phyloP scores from a whole-genome alignment of 1,140 invertebrate species.

The Bilobella aurantiaca region DNA sequence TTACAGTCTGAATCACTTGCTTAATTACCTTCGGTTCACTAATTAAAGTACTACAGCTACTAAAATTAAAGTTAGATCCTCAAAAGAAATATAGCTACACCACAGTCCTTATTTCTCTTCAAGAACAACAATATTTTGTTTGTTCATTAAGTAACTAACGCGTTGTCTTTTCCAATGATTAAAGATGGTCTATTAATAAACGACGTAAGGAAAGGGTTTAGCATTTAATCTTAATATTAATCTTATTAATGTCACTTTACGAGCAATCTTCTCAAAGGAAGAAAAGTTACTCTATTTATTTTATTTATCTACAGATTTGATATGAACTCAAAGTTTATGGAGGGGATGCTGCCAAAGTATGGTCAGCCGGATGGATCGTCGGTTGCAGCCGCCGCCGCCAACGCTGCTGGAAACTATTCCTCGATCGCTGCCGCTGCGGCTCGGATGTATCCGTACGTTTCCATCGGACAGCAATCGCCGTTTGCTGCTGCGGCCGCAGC shows the following conservation, averaged over 20 bases:
- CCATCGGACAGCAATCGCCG: slow-evolving; percentile 56
- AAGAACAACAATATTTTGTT: no score
- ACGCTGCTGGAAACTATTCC: slow-evolving; percentile 27
- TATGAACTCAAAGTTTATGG: slow-evolving; percentile 94
- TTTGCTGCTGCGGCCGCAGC: slow-evolving; percentile 54
- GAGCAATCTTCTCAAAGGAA: neutral
- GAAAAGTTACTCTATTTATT: neutral
- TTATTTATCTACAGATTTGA: slow-evolving; percentile 37
- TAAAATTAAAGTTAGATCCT: no score
- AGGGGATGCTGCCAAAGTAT: slow-evolving; percentile 93
- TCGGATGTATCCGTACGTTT: slow-evolving; percentile 57
- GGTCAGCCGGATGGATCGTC: slow-evolving; percentile 56
- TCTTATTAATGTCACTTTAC: neutral
- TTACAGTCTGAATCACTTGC: no score
- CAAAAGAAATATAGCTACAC: no score
- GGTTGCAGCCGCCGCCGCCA: slow-evolving; percentile 5
- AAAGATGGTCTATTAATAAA: no score
- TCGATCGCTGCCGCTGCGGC: slow-evolving; percentile 42
- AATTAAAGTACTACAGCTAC: no score
- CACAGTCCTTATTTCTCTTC: no score
- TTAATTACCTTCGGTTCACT: no score
- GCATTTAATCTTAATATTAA: no score
- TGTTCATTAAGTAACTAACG: no score
- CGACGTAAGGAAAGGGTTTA: no score
- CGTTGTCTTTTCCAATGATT: no score